phyloP scores from a whole-genome alignment of 2,888 invertebrate genomes.

The Eupithecia pulchellata region DNA sequence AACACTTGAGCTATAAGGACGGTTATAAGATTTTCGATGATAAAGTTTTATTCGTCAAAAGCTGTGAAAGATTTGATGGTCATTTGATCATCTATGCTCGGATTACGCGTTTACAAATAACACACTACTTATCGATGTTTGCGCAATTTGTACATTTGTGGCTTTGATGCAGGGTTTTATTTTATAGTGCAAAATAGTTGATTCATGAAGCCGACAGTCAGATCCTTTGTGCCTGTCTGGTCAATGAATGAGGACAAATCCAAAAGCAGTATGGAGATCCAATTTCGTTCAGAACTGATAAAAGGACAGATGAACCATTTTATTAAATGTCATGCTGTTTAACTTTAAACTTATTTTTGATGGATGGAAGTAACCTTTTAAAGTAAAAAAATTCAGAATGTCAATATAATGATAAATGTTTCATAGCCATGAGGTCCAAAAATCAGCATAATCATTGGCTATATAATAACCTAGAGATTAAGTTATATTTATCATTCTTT shows the following conservation, averaged over 20 bases:
- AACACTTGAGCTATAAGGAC: neutral
- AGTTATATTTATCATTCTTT: too few species aligned
- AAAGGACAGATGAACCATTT: too few species aligned
- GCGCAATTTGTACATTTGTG: constrained; percentile 33
- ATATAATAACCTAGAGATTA: too few species aligned
- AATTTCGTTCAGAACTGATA: too few species aligned
- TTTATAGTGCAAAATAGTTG: neutral
- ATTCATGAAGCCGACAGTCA: neutral
- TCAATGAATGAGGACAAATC: neutral
- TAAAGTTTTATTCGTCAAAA: constrained; percentile 20
- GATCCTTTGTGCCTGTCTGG: neutral
- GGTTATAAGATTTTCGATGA: constrained; percentile 10
- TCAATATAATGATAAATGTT: too few species aligned
- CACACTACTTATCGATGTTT: constrained; percentile 51
- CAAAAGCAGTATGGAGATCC: too few species aligned
- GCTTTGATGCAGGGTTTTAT: constrained; percentile 20
- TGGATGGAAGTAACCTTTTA: too few species aligned
- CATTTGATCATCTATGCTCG: constrained; percentile 61
- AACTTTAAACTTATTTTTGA: too few species aligned
- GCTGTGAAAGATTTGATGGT: constrained; percentile 54
- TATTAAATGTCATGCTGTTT: too few species aligned
- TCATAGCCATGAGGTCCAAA: too few species aligned
- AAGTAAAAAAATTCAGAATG: too few species aligned
- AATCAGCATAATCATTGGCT: too few species aligned
- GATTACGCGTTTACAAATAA: constrained; percentile 64